Base-by-base conservation (phyloP, 1,140 invertebrate genomes). In the Drosophila erecta region DNA sequence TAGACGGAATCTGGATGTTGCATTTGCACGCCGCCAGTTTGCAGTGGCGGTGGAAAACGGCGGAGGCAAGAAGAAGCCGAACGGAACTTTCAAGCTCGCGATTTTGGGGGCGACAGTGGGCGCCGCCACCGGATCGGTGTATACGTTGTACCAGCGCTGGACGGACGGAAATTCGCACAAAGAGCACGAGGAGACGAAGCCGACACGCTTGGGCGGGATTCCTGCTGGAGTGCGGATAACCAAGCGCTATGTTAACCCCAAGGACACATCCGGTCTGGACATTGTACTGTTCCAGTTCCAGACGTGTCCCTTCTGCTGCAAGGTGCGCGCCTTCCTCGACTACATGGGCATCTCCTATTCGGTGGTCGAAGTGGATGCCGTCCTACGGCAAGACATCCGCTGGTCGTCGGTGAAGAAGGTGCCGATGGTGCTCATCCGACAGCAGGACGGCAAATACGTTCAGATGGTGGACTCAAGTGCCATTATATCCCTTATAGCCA, bases 221-320 rank as follows among this genome's bases (percentile, higher is more conserved):
- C 92, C 92, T 2, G 73, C 92, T 15, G 80, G 92, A n/a, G 90
- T 93, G 38, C 89, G 93, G 40, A 58, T 94, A 17, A 83, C 95
- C 0, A 93, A 94, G 56, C 87, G 95, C 95, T 93, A 96, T 56
- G 75, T 94, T 7, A 95, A 93, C 90, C 93, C 94, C 10, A 93
- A 94, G 15, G 96, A 98, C 92, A 93, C 93, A 6, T 95, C 94
- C 57, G 95, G 95, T 11, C 93, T 99, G 47, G 95, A 98, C 79
- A 92, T 99, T 15, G 96, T 96, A 1, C 93, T 99, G 22, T 99
- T 96, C 92, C 98, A 99, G 94, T 99, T 98, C 92, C 96, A 98
- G 86, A 98, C 97, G 3, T 99, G 98, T 93, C 99, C 99, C 33
- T 99, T 99, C 93, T 99, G 99, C 92, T 99, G 98, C 90, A 99